Evolutionary conservation across 2,797 vertebrate species (phyloP).

Genomic region (Clarias laeviceps): DNA sequence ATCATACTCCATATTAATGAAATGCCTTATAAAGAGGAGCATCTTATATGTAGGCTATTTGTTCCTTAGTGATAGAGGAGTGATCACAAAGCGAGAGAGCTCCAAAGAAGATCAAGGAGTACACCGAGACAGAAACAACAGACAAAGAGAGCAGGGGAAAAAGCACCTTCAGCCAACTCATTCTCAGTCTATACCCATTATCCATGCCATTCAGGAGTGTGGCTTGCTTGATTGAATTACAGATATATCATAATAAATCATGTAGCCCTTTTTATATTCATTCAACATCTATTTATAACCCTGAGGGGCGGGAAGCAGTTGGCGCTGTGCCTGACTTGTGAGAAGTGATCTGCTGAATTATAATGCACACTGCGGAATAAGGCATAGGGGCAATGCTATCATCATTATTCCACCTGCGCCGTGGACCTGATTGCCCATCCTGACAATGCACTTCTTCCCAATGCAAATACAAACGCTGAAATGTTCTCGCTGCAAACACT

Average conservation of each 20-base stretch:
- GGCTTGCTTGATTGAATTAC: constrained; percentile 58
- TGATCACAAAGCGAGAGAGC: neutral
- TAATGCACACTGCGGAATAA: constrained; percentile 40
- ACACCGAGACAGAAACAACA: constrained; percentile 39
- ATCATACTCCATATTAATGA: neutral
- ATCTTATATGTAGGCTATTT: constrained; percentile 31
- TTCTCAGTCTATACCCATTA: constrained; percentile 41
- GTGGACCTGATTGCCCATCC: constrained; percentile 65
- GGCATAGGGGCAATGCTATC: constrained; percentile 62
- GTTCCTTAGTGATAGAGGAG: constrained; percentile 36
- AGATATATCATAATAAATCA: constrained; percentile 59
- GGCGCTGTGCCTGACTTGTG: constrained; percentile 44
- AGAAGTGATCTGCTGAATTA: constrained; percentile 51
- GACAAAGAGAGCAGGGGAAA: constrained; percentile 22
- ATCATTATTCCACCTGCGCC: constrained; percentile 65
- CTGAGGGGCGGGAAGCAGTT: constrained; percentile 49
- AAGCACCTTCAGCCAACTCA: constrained; percentile 42
- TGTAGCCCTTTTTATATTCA: constrained; percentile 59
- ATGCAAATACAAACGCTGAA: constrained; percentile 58
- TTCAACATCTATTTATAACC: constrained; percentile 60
- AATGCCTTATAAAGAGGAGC: constrained; percentile 27
- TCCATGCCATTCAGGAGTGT: constrained; percentile 49
- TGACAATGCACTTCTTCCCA: constrained; percentile 69
- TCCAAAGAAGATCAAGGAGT: neutral
- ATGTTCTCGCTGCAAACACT: constrained; percentile 1